Evolutionary conservation across 2,888 invertebrate genomes (phyloP), one percentile per base, ranked within the genome.

Genomic region (Calephelis perditalis): DNA sequence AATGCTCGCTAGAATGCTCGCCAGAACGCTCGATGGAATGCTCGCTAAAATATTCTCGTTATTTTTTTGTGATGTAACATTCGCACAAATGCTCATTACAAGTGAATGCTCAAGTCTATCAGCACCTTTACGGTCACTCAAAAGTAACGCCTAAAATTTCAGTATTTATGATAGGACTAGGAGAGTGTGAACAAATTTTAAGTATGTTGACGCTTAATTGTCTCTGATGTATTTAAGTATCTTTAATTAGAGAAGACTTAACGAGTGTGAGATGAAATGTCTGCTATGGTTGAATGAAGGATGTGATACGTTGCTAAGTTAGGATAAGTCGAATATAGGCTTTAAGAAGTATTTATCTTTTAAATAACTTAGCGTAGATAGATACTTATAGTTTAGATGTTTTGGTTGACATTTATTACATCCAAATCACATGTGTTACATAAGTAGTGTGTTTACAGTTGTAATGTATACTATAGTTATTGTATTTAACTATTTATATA

Each of bases 271-370:
- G 35, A 46, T 75, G 69, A 73, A 71, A 76, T 72, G 76, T 72
- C 72, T 84, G 83, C 84, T 86, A 82, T 81, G 79, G 77, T 78
- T 70, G 81, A 77, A 82, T 77, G 76, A 75, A 84, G 81, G 81
- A 86, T 88, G 89, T 90, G 89, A 89, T 88, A 89, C 77, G 81
- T 84, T 84, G 84, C 84, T 82, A 77, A 76, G 74, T 67, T 84
- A 86, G 78, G 70, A 63, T 85, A 86, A 84, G 81, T 78, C 72
- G 77, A 78, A 74, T 77, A 74, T 83, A 85, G 82, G 71, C 71
- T 74, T 73, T 84, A 87, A 77, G 84, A 77, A 82, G 79, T 89
- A 89, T 89, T 89, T 89, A 89, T 89, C 88, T 82, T 82, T 80
- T 84, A 83, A 80, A 73, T 78, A 78, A 77, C 63, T 72, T 87